Evolutionary conservation across 2,797 vertebrate genomes (phyloP).

Genomic region (Petrocephalus schoutedeni): DNA sequence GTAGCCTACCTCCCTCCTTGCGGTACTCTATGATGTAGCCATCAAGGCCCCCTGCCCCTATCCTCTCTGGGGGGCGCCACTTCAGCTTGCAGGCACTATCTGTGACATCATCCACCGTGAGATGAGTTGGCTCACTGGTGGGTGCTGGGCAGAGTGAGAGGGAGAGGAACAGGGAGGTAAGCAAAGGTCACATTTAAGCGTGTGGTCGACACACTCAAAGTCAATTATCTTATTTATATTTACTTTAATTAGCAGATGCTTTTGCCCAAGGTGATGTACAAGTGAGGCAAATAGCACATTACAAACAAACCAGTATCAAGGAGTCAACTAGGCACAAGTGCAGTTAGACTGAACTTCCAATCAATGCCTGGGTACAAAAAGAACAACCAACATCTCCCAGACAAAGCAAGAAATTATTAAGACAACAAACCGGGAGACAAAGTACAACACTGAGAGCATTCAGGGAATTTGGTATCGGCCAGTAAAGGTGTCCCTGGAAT

Average conservation of each 20-base stretch:
- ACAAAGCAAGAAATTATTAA: neutral
- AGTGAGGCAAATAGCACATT: neutral
- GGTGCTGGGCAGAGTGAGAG: constrained; percentile 55
- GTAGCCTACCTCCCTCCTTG: constrained; percentile 74
- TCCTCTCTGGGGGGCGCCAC: constrained; percentile 77
- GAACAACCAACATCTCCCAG: neutral
- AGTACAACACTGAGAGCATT: neutral
- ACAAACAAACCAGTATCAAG: neutral
- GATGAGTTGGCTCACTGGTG: constrained; percentile 73
- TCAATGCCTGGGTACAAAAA: neutral
- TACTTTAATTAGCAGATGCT: neutral
- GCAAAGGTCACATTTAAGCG: constrained; percentile 30
- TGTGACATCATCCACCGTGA: constrained; percentile 76
- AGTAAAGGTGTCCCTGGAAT: neutral
- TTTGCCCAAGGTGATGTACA: neutral
- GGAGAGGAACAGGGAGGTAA: constrained; percentile 37
- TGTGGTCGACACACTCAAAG: neutral
- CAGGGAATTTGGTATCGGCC: neutral
- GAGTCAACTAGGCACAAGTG: neutral
- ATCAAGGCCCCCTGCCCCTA: constrained; percentile 79
- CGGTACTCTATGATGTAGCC: constrained; percentile 85
- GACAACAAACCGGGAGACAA: neutral
- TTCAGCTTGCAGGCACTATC: constrained; percentile 76
- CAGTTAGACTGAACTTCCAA: neutral
- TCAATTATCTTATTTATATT: neutral